Evolutionary conservation across 2,888 invertebrate species (phyloP), one percentile per base, ranked within the genome.

Genomic region (Plagodis dolabraria): DNA sequence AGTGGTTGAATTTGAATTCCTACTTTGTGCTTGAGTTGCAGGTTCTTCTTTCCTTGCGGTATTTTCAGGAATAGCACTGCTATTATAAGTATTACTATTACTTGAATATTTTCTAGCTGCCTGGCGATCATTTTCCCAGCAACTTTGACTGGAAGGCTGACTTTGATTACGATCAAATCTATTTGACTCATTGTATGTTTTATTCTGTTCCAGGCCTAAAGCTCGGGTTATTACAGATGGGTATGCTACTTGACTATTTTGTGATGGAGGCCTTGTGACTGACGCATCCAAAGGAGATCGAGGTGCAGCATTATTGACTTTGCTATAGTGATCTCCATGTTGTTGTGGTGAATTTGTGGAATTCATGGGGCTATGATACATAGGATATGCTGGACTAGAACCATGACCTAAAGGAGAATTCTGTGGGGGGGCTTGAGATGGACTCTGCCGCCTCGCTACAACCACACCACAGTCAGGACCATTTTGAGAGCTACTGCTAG

Each of bases 341-440:
- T 95, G 95, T 74, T 95, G 96, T 6, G 96, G 96, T 1, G 96
- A 96, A 64, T 96, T 95, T 71, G 95, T 94, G 6, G 96, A 94
- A 77, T 95, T 95, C 95, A 96, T 95, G 33, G 97, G 97, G 86
- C 96, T 97, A 82, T 97, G 96, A 83, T 97, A 97, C 94, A 96
- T 94, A 44, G 97, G 97, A 90, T 97, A 97, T 56, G 96, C 96
- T 49, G 96, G 96, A 87, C 96, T 96, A 71, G 96, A 95, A 35
- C 95, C 96, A 84, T 96, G 96, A 53, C 95, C 95, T 53, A 96
- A 77, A 2, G 96, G 96, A 60, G 96, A 96, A 42, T 95, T 95
- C 79, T 96, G 96, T 9, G 96, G 95, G 74, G 95, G 95, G 8
- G 94, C 94, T 79, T 96, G 80, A 92, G 89, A 64, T 93, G 96